A percentile compares a stretch with the other conserved stretches of the same genome.
These are phyloP conservation scores for Melipona bicolor DNA, from an alignment of 2,888 invertebrate genomes.

Conservation along the genomic window DNA sequence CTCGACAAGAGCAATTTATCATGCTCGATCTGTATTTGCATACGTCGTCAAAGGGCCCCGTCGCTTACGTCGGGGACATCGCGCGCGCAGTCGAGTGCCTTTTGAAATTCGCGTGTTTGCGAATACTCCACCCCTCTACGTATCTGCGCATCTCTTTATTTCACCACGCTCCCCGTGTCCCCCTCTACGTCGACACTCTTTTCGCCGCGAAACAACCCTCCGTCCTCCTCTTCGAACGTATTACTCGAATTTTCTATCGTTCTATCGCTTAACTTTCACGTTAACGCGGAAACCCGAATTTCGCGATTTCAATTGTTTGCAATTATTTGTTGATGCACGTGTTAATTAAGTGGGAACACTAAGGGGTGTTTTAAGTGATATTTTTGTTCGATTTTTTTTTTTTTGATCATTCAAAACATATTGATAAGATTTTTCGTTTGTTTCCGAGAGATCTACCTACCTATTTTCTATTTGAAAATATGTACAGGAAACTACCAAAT, in stretches of 20 bases:
- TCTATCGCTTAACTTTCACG: slow-evolving; percentile 21
- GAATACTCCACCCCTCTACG: slow-evolving; percentile 75
- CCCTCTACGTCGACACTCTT: slow-evolving; percentile 14
- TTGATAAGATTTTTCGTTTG: no score
- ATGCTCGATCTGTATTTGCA: slow-evolving; percentile 84
- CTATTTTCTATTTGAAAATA: no score
- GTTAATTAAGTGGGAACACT: no score
- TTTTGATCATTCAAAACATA: no score
- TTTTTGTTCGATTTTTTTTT: no score
- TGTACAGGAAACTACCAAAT: no score
- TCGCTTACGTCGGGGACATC: slow-evolving; percentile 82
- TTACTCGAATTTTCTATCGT: slow-evolving; percentile 46
- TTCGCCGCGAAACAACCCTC: slow-evolving; percentile 9
- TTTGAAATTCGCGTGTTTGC: slow-evolving; percentile 84
- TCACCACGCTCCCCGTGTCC: slow-evolving; percentile 49
- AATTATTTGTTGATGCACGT: no score
- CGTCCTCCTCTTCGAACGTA: slow-evolving; percentile 33
- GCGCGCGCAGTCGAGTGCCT: slow-evolving; percentile 83
- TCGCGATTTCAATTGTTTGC: no score
- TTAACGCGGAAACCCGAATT: neutral
- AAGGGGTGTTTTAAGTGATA: no score
- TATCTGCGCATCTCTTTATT: slow-evolving; percentile 59
- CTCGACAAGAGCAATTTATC: slow-evolving; percentile 84
- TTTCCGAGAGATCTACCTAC: no score
- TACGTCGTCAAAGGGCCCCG: slow-evolving; percentile 82